Evolutionary conservation across 2,797 vertebrate genomes (phyloP).

Genomic region (Alectoris magna): DNA sequence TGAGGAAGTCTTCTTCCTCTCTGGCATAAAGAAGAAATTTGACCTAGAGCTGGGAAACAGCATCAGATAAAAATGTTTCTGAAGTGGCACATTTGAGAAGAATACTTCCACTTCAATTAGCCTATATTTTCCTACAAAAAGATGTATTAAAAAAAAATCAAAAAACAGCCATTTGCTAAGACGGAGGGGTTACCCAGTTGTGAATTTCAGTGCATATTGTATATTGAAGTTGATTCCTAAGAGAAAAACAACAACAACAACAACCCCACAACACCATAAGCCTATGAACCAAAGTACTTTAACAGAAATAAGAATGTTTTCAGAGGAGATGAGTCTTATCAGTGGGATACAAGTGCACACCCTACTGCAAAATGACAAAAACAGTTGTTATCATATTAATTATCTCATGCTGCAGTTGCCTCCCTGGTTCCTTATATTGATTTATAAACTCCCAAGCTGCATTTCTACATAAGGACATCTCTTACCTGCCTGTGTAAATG

Average conservation of each 20-base stretch:
- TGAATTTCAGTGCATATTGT: neutral
- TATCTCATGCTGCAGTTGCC: neutral
- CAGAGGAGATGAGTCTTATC: neutral
- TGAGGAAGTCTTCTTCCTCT: neutral
- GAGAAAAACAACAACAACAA: neutral
- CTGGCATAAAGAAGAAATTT: neutral
- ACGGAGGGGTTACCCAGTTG: neutral
- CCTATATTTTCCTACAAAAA: neutral
- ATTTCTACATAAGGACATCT: neutral
- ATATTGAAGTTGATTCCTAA: neutral
- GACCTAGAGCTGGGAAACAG: neutral
- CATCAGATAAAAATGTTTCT: neutral
- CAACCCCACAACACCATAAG: neutral
- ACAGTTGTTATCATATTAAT: neutral
- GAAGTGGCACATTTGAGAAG: neutral
- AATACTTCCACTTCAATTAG: neutral
- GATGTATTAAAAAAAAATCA: neutral
- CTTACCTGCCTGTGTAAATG: neutral
- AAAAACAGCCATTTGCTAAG: neutral
- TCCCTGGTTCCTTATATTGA: neutral
- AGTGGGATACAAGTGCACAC: neutral
- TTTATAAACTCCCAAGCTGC: neutral
- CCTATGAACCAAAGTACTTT: neutral
- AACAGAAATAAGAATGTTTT: neutral
- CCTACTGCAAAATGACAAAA: neutral